A percentile compares a stretch with the other conserved stretches of the same genome.
Conservation (phyloP, 2,888 invertebrate genomes). For the Catocala fraxini region DNA sequence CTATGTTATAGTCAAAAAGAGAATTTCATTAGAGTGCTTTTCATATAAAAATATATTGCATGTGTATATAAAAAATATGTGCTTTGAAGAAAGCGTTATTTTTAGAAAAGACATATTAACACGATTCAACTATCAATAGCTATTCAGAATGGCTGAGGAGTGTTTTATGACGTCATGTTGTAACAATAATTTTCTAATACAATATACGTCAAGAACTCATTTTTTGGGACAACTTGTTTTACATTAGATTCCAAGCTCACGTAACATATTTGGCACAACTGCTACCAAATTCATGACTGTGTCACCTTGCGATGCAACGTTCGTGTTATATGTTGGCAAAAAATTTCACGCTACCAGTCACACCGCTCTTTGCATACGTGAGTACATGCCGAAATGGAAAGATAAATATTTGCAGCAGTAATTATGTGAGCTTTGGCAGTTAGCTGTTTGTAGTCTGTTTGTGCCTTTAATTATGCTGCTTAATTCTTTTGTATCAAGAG, state of each 20-base stretch:
- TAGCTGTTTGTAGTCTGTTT: slow-evolving; percentile 46
- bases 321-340: slow-evolving; percentile 43
- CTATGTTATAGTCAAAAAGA: too few relatives aligned
- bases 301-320: slow-evolving; percentile 19
- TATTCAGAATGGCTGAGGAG: too few relatives aligned
- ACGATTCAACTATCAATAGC: too few relatives aligned
- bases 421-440: slow-evolving; percentile 62
- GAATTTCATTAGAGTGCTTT: too few relatives aligned
- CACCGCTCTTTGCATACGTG: slow-evolving; percentile 56
- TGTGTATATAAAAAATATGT: too few relatives aligned
- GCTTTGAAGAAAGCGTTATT: too few relatives aligned
- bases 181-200: too few relatives aligned
- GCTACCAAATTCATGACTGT: slow-evolving; percentile 55
- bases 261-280: slow-evolving; percentile 53
- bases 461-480: slow-evolving; percentile 30
- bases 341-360: slow-evolving; percentile 48
- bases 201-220: too few relatives aligned
- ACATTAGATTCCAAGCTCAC: slow-evolving; percentile 49
- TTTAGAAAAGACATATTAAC: too few relatives aligned
- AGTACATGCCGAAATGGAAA: slow-evolving; percentile 59
- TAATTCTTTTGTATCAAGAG: slow-evolving; percentile 29
- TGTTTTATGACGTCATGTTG: too few relatives aligned
- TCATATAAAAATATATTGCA: too few relatives aligned
- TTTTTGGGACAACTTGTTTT: slow-evolving; percentile 22
- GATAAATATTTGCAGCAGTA: slow-evolving; percentile 68